A percentile compares a stretch with the other conserved stretches of the same genome.
Evolutionary conservation across 2,113 vertebrate species (phyloP).

Genomic region (Scortum barcoo): DNA sequence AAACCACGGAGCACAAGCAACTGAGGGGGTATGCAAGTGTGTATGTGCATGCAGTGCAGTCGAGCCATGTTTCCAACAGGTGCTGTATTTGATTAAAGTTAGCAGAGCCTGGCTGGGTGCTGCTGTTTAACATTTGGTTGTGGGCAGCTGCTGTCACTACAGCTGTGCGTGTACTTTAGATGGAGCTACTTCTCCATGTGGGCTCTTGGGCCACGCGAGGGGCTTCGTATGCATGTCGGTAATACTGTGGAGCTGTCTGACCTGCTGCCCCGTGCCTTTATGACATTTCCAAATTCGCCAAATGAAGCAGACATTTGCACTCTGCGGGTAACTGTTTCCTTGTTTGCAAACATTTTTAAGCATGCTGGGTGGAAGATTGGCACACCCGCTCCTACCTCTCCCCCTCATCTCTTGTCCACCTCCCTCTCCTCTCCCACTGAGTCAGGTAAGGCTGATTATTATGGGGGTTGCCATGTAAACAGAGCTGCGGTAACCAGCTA

Average conservation of each 20-base stretch:
- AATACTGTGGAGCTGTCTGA: constrained; percentile 16
- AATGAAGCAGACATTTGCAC: background rate
- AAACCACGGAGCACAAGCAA: constrained; percentile 23
- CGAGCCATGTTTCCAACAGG: constrained; percentile 74
- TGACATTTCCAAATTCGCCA: background rate
- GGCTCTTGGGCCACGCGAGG: constrained; percentile 39
- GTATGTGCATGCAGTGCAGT: constrained; percentile 11
- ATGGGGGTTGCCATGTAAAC: constrained; percentile 73
- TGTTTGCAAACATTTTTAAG: background rate
- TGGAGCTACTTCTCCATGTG: constrained; percentile 51
- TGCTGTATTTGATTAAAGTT: constrained; percentile 76
- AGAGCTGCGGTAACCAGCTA: constrained; percentile 50
- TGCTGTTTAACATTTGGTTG: constrained; percentile 74
- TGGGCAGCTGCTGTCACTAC: constrained; percentile 75
- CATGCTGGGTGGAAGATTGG: constrained; percentile 6
- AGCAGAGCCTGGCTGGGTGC: constrained; percentile 57
- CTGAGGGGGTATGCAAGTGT: constrained; percentile 4
- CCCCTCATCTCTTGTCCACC: constrained; percentile 17
- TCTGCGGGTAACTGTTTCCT: background rate
- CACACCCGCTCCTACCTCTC: constrained; percentile 39
- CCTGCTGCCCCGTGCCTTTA: background rate
- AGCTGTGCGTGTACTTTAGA: constrained; percentile 71
- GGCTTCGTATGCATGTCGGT: constrained; percentile 22
- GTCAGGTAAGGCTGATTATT: constrained; percentile 64
- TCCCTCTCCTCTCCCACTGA: constrained; percentile 3